Conservation (phyloP, 2,888 invertebrate species). For the Rhopalosiphum nymphaeae region DNA sequence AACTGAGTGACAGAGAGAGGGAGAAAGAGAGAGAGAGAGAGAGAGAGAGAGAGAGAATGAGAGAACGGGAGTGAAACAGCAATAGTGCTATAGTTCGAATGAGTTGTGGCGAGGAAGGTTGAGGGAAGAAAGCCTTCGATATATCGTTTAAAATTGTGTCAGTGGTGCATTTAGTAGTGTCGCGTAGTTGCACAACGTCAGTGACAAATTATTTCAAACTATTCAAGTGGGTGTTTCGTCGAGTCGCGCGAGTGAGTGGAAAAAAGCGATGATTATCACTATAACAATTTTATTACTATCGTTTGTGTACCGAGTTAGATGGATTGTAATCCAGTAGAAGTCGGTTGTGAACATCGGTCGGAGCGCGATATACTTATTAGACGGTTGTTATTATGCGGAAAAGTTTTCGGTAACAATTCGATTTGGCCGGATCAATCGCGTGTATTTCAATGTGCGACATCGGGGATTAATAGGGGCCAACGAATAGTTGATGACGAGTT, state of each 20-base stretch:
- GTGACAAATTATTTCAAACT: slow-evolving; percentile 23
- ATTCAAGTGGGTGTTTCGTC: background rate
- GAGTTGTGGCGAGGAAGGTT: background rate
- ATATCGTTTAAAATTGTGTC: slow-evolving; percentile 10
- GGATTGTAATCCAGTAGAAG: background rate
- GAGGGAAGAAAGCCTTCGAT: background rate
- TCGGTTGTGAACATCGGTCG: background rate
- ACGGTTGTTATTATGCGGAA: background rate
- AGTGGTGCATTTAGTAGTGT: background rate
- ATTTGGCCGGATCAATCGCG: background rate
- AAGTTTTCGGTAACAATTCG: slow-evolving; percentile 46
- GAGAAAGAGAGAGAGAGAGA: background rate
- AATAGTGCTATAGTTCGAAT: background rate
- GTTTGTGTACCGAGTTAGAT: background rate
- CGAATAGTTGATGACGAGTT: background rate
- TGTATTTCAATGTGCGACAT: slow-evolving; percentile 10
- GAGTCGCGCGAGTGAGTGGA: no score
- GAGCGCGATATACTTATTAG: background rate
- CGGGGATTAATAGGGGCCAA: background rate
- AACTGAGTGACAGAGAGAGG: background rate
- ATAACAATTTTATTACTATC: background rate
- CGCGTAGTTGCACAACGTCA: background rate
- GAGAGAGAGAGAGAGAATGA: background rate
- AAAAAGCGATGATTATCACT: background rate
- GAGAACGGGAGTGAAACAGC: background rate